Conservation (phyloP, 2,797 vertebrate species). For the Etheostoma perlongum region DNA sequence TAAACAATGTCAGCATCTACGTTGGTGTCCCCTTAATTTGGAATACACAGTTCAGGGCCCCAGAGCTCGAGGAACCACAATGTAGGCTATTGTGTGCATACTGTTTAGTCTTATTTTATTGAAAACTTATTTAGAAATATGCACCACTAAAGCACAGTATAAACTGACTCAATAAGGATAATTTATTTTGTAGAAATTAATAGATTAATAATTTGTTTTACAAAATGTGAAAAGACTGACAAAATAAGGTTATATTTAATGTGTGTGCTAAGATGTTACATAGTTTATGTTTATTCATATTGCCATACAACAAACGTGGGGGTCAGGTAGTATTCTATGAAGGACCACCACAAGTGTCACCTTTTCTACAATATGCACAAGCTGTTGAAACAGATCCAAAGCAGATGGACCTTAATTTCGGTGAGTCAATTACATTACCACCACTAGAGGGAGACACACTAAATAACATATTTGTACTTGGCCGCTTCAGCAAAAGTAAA, state of each 20-base stretch:
- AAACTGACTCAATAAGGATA: neutral
- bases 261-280: too few relatives aligned
- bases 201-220: neutral
- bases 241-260: neutral
- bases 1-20: neutral
- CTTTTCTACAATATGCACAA: neutral
- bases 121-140: neutral
- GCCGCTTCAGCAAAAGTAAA: neutral
- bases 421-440: neutral
- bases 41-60: too few relatives aligned
- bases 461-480: neutral
- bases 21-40: neutral
- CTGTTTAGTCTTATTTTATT: neutral
- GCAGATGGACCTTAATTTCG: neutral
- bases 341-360: too few relatives aligned
- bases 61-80: neutral
- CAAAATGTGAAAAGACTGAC: neutral
- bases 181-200: neutral
- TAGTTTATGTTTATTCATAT: neutral
- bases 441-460: conserved; percentile 68
- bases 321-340: neutral
- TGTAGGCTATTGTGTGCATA: too few relatives aligned
- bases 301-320: neutral
- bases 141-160: neutral
- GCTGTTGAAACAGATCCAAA: neutral